Base-by-base conservation (phyloP, 1,140 invertebrate species). In the Artemia franciscana region DNA sequence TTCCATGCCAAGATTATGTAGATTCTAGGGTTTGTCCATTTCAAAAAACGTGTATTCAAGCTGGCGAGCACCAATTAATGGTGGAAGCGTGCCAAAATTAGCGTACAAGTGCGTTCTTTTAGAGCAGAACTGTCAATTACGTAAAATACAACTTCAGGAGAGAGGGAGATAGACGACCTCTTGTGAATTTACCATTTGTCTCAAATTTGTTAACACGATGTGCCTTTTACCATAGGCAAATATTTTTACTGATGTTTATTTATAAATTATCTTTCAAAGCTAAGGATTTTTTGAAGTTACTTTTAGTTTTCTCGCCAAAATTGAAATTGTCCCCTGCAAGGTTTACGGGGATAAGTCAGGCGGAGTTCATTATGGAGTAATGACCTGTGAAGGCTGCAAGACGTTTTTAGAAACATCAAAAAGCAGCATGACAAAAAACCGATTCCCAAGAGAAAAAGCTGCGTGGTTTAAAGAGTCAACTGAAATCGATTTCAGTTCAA, bases 361-460 rank as follows among this genome's bases (percentile, higher is more conserved):
- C 61, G 95, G 95, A 26, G 94, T 98, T 58, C 95, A 99, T 76
- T 98, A 98, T 77, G 94, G 94, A 27, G 93, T 98, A 59, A 97
- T 98, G 73, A 98, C 95, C 28, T 98, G 95, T 78, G 95, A 98
- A 75, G 95, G 95, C 62, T 99, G 95, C 78, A 99, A 98, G 78
- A 94, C 94, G 39, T 98, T 98, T 80, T 98, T 98, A 80, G 81
- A 95, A 66, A 80, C 95, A 65, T 93, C 89, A 66, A 95, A 98
- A 78, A 92, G 90, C 68, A 81, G 88, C 69, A 91, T 92, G 68
- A 89, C 93, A 71, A 96, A 94, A 77, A 98, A 98, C 77, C 92
- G 97, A 76, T 99, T 95, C 78, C 92, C 95, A 57, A 79, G 93
- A 66, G 93, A 94, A 76, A 97, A 75, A 90, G 91, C 75, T 98